Evolutionary conservation across 2,888 invertebrate species (phyloP), one percentile per base, ranked within the genome.

Genomic region (Chloroclystis v-ata): DNA sequence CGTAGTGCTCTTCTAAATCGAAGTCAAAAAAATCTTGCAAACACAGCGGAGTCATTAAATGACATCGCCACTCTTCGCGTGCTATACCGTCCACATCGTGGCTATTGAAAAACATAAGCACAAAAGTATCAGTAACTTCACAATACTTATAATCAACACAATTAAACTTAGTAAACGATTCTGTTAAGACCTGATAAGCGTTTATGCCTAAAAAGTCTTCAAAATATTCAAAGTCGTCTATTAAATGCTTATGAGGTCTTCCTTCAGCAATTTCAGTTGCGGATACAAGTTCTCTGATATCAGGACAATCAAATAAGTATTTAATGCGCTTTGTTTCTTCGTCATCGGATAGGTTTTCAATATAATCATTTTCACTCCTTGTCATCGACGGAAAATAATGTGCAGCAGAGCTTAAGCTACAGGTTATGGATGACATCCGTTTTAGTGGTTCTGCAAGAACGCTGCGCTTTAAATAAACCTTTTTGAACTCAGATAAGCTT

Each of bases 21-120:
- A 83, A 89, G 55, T 89, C 84, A 63, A 84, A 87, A 66, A 90
- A 90, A 59, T 90, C 90, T 68, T 87, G 82, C 32, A 90, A 68
- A 53, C 89, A 86, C 16, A 90, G 61, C 2, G 89, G 84, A 29
- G 89, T 90, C 4, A 78, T 63, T 49, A 89, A 67, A 62, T 86
- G 82, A 61, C 75, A 69, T 6, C 83, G 77, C 88, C 88, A 88
- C 58, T 85, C 84, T 29, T 82, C 75, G 16, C 77, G 70, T 1
- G 78, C 61, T 52, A 87, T 70, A 1, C 82, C 82, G 26, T 84
- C 78, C 14, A 64, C 65, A 51, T 86, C 75, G 33, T 80, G 77
- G 51, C 79, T 85, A 53, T 86, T 86, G 54, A 68, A 82, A 58
- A 85, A 84, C 85, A 87, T 84, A 26, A 85, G 54, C 51, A 84